Percentiles rank a stretch among this genome's conserved stretches.
Conservation (phyloP, 1,140 invertebrate species). For the Agraylea sexmaculata region DNA sequence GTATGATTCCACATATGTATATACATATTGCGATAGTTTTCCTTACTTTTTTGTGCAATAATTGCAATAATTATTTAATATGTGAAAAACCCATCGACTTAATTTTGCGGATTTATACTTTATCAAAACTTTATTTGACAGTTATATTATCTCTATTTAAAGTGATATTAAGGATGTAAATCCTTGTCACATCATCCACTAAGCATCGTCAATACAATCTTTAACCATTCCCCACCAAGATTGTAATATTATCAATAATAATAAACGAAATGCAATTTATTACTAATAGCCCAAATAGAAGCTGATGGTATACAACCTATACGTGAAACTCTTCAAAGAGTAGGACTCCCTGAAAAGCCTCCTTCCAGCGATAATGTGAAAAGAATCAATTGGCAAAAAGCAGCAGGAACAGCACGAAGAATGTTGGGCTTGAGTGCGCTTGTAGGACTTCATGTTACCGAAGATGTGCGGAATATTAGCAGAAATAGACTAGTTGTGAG, state of each 20-base stretch:
- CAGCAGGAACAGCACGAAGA: slow-evolving; percentile 40
- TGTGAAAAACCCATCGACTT: no score
- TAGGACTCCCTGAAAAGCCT: slow-evolving; percentile 39
- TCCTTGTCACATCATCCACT: no score
- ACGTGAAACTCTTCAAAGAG: slow-evolving; percentile 32
- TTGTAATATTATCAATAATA: slow-evolving; percentile 17
- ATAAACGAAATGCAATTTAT: slow-evolving; percentile 18
- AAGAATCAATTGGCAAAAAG: slow-evolving; percentile 31
- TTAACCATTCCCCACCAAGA: slow-evolving; percentile 9
- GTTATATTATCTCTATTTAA: no score
- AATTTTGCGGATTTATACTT: no score
- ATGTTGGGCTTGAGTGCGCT: slow-evolving; percentile 46
- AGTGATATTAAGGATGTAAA: no score
- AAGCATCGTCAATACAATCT: no score
- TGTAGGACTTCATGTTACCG: slow-evolving; percentile 49
- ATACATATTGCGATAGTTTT: no score
- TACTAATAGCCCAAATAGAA: slow-evolving; percentile 50
- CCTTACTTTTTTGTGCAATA: no score
- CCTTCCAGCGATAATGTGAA: slow-evolving; percentile 31
- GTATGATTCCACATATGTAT: no score
- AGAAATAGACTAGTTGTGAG: slow-evolving; percentile 50
- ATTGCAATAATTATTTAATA: no score
- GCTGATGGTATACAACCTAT: slow-evolving; percentile 44
- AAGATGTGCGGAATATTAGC: slow-evolving; percentile 52
- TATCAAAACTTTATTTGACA: no score